Percentiles rank a stretch among this genome's conserved stretches.
phyloP scores from a whole-genome alignment of 2,113 vertebrate species.

The Crotalus helleri region DNA sequence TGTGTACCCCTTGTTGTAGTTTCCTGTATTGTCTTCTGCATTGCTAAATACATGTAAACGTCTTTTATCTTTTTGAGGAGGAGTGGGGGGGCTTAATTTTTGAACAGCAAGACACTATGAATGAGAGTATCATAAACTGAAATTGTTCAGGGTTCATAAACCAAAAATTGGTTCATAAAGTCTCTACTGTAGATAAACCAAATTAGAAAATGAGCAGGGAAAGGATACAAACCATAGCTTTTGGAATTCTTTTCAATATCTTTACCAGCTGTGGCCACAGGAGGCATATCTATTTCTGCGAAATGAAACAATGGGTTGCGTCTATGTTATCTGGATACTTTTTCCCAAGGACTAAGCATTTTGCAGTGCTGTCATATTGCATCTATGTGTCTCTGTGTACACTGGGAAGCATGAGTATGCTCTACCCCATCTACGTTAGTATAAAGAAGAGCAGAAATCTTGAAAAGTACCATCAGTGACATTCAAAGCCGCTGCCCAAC shows the following conservation, averaged over 20 bases:
- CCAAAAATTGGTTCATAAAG: constrained; percentile 19
- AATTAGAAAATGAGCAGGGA: constrained; percentile 21
- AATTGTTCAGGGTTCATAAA: constrained; percentile 32
- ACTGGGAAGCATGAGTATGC: neutral
- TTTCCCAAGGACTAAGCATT: neutral
- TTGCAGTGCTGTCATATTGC: neutral
- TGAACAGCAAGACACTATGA: neutral
- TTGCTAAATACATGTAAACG: neutral
- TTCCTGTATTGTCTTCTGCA: neutral
- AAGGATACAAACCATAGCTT: neutral
- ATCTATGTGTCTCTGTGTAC: neutral
- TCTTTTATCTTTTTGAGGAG: too few species aligned
- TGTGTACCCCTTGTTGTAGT: neutral
- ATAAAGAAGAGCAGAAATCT: neutral
- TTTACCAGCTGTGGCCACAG: neutral
- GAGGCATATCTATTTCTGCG: neutral
- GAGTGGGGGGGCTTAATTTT: neutral
- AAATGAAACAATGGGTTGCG: neutral
- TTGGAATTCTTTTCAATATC: neutral
- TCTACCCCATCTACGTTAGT: neutral
- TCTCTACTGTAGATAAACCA: constrained; percentile 49
- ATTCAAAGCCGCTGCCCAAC: neutral
- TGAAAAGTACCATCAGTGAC: neutral
- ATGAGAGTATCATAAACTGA: neutral
- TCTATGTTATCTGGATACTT: neutral